A percentile compares a stretch with the other conserved stretches of the same genome.
These are phyloP conservation scores for Mesoclemmys tuberculata DNA, from an alignment of 2,113 vertebrate species.

Conservation along the genomic window DNA sequence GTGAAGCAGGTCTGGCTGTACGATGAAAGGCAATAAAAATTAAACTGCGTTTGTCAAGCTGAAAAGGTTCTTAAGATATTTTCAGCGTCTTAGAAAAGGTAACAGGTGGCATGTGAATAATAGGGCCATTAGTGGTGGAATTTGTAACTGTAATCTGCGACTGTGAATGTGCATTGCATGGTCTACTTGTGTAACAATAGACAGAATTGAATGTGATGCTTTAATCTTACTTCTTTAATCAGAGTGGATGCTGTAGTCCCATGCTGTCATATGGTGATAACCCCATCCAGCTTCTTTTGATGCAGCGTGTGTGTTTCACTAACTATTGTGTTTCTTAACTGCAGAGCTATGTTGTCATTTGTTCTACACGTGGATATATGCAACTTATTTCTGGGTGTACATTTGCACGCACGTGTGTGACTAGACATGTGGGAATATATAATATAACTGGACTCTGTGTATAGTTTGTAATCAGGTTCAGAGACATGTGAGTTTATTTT, in stretches of 20 bases:
- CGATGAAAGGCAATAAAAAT: slow-evolving; percentile 61
- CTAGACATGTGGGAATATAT: fast-evolving
- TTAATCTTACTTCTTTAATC: slow-evolving; percentile 52
- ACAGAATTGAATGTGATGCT: slow-evolving; percentile 59
- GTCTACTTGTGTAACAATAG: slow-evolving; percentile 53
- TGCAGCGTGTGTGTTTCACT: not conserved
- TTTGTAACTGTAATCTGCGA: slow-evolving; percentile 32
- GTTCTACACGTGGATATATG: not conserved
- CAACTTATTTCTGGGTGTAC: not conserved
- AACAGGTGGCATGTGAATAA: slow-evolving; percentile 72
- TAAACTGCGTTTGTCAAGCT: slow-evolving; percentile 57
- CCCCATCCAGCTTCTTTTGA: not conserved
- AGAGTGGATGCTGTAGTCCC: slow-evolving; percentile 31
- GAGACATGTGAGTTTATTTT: not conserved
- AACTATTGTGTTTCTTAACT: not conserved
- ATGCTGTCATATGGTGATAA: not conserved
- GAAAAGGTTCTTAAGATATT: slow-evolving; percentile 47
- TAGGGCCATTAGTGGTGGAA: slow-evolving; percentile 65
- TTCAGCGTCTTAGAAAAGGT: slow-evolving; percentile 58
- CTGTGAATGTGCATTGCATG: slow-evolving; percentile 46
- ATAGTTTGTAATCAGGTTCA: not conserved
- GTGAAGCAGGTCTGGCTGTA: slow-evolving; percentile 39
- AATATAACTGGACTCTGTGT: not conserved
- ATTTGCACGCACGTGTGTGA: not conserved
- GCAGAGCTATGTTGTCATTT: not conserved